Conservation (phyloP, 2,113 vertebrate species). For the Scomber scombrus region DNA sequence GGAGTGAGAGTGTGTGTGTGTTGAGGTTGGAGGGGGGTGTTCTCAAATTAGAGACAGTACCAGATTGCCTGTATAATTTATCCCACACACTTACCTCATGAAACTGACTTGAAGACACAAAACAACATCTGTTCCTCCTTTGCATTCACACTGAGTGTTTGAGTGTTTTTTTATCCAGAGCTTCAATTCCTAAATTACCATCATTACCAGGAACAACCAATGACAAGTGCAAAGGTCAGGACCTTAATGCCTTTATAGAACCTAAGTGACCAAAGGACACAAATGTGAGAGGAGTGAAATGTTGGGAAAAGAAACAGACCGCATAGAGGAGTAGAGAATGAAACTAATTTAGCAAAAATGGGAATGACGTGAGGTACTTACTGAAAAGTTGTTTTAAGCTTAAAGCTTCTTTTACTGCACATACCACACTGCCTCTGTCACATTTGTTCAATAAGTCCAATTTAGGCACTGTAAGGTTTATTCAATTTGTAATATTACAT, state of each 20-base stretch:
- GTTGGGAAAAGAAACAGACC: conserved; percentile 6
- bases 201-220: conserved; percentile 1
- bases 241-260: not conserved
- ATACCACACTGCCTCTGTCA: not conserved
- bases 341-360: not conserved
- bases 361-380: not conserved
- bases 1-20: conserved; percentile 13
- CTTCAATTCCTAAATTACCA: conserved; percentile 9
- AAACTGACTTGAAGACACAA: conserved; percentile 36
- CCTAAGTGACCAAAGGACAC: not conserved
- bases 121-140: conserved; percentile 44
- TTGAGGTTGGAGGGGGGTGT: not conserved
- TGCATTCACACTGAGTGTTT: conserved; percentile 19
- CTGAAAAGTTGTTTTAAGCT: not conserved
- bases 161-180: conserved; percentile 8
- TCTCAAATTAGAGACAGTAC: conserved; percentile 57
- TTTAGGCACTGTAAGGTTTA: not conserved
- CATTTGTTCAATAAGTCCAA: not conserved
- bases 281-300: not conserved
- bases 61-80: conserved; percentile 48
- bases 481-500: not conserved
- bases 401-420: not conserved
- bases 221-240: conserved; percentile 10
- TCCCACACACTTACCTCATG: conserved; percentile 16
- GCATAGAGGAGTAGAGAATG: not conserved